A percentile compares a stretch with the other conserved stretches of the same genome.
These are phyloP conservation scores for Plusia festucae DNA, from an alignment of 2,888 invertebrate species.

Conservation along the genomic window DNA sequence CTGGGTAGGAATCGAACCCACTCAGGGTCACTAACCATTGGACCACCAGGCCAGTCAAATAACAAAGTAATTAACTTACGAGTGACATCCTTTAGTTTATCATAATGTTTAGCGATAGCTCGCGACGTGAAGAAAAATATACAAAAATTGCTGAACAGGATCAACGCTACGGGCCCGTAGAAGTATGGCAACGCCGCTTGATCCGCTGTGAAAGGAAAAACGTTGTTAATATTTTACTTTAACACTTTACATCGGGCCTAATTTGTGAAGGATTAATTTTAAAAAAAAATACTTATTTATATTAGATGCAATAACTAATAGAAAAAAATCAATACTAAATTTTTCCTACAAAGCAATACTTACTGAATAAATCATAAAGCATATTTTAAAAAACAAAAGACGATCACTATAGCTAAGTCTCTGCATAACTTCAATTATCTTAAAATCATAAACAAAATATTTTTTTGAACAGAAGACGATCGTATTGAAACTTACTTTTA, in stretches of 20 bases:
- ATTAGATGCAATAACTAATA: no score
- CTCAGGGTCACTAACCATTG: no score
- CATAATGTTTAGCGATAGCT: conserved; percentile 85
- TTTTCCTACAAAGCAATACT: no score
- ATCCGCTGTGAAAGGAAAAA: conserved; percentile 81
- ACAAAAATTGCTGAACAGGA: conserved; percentile 86
- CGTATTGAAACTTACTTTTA: conserved; percentile 83
- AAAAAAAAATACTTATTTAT: no score
- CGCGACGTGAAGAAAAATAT: conserved; percentile 89
- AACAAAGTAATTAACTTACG: conserved; percentile 71
- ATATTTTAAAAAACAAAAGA: background rate
- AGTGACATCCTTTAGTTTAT: conserved; percentile 85
- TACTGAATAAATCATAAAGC: no score
- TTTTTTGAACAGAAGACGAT: background rate
- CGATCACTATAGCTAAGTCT: no score
- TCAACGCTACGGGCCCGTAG: conserved; percentile 90
- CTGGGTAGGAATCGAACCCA: no score
- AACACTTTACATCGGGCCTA: no score
- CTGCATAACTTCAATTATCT: no score
- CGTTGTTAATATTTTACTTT: conserved; percentile 1
- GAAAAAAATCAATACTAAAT: no score
- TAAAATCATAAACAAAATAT: no score
- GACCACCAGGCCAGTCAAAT: no score
- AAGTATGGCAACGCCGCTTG: conserved; percentile 90
- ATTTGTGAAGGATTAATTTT: background rate